Percentiles rank a stretch among this genome's conserved stretches.
phyloP scores from a whole-genome alignment of 2,113 vertebrate genomes.

The Chinchilla lanigera region DNA sequence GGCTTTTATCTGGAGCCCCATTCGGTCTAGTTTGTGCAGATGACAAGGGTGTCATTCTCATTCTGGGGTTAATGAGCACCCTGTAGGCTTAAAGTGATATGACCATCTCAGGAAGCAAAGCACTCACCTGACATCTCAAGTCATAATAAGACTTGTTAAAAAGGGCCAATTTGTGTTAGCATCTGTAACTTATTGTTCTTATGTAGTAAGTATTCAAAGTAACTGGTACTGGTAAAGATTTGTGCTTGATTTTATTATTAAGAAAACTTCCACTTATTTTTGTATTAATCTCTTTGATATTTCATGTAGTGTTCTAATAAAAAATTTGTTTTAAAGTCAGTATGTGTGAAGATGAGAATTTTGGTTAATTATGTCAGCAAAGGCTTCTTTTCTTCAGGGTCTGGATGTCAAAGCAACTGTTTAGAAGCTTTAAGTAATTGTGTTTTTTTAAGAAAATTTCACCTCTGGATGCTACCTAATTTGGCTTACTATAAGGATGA shows the following conservation, averaged over 20 bases:
- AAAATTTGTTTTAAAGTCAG: background rate
- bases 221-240: conserved; percentile 10
- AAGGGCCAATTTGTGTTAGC: background rate
- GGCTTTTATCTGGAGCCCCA: background rate
- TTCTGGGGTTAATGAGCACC: background rate
- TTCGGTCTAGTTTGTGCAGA: background rate
- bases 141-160: background rate
- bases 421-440: conserved; percentile 79
- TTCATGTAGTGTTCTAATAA: background rate
- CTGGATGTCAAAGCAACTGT: conserved; percentile 46
- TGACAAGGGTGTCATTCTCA: background rate
- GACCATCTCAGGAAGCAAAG: background rate
- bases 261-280: background rate
- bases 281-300: background rate
- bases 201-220: background rate
- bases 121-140: background rate
- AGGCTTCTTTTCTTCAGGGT: background rate
- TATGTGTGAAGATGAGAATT: background rate
- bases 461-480: conserved; percentile 75
- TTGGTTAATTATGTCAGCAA: background rate
- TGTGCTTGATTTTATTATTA: conserved; percentile 44
- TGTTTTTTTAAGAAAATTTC: conserved; percentile 49
- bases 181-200: background rate
- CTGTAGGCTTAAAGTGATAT: background rate
- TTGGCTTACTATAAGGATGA: conserved; percentile 74